phyloP scores from a whole-genome alignment of 2,113 vertebrate species.

The Perognathus longimembris region DNA sequence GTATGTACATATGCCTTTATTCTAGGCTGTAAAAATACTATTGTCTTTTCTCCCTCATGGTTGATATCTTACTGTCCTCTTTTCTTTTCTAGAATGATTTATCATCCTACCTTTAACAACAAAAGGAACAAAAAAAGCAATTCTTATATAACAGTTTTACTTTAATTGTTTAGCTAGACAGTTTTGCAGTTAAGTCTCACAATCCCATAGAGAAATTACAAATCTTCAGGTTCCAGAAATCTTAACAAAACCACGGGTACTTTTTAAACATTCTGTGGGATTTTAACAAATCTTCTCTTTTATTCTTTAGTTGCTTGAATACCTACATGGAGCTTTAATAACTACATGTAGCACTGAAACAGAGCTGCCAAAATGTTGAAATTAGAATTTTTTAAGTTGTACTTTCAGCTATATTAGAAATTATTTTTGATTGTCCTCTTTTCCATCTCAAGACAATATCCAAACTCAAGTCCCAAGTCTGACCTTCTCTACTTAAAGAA shows the following conservation, averaged over 20 bases:
- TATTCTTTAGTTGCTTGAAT: not conserved
- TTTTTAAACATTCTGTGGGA: not conserved
- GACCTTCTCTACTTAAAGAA: not conserved
- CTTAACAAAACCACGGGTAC: not conserved
- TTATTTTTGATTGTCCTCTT: not conserved
- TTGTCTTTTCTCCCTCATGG: not conserved
- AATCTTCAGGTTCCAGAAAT: not conserved
- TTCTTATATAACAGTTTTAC: not conserved
- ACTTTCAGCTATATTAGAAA: not conserved
- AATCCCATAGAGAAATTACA: not conserved
- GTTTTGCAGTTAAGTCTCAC: slow-evolving; percentile 37
- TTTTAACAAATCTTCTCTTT: not conserved
- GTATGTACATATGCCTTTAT: not conserved
- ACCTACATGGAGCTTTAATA: not conserved
- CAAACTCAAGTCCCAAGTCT: not conserved
- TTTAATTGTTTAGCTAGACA: not conserved
- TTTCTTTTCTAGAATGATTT: not conserved
- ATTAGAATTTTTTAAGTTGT: not conserved
- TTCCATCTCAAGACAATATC: not conserved
- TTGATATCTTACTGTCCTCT: not conserved
- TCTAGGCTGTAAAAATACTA: not conserved
- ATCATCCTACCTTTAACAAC: not conserved
- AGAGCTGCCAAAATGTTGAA: not conserved
- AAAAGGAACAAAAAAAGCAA: not conserved
- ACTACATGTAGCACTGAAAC: not conserved